Percentiles rank a stretch among this genome's conserved stretches.
Evolutionary conservation across 2,797 vertebrate genomes (phyloP).

Genomic region (Cygnus olor): DNA sequence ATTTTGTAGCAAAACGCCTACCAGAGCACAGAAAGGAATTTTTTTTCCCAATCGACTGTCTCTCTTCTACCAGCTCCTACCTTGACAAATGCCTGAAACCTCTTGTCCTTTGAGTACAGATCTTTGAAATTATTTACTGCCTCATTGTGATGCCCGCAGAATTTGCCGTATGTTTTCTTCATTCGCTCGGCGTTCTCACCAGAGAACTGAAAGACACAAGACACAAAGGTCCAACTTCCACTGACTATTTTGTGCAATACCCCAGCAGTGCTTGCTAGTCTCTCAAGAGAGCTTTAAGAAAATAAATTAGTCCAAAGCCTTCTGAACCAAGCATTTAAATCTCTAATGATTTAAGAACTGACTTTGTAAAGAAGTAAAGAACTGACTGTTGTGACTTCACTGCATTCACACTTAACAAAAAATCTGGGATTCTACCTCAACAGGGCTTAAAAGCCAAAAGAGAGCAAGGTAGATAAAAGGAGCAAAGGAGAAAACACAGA

Average conservation of each 20-base stretch:
- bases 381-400: background rate
- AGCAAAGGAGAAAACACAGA: background rate
- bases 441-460: background rate
- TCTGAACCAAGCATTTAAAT: background rate
- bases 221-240: background rate
- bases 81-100: conserved; percentile 95
- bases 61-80: conserved; percentile 70
- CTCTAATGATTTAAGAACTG: background rate
- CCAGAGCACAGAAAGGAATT: background rate
- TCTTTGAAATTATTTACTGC: conserved; percentile 96
- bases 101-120: conserved; percentile 91
- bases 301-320: background rate
- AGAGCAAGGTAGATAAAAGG: background rate
- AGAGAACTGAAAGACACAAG: conserved; percentile 86
- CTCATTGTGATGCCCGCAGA: conserved; percentile 96
- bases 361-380: background rate
- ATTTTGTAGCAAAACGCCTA: background rate
- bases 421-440: background rate
- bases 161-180: conserved; percentile 92
- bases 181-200: conserved; percentile 88
- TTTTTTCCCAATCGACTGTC: accelerated
- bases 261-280: background rate
- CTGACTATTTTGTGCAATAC: background rate
- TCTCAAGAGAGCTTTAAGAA: background rate
- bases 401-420: background rate